Evolutionary conservation across 2,888 invertebrate species (phyloP), one percentile per base, ranked within the genome.

Genomic region (Ectobius pallidus): DNA sequence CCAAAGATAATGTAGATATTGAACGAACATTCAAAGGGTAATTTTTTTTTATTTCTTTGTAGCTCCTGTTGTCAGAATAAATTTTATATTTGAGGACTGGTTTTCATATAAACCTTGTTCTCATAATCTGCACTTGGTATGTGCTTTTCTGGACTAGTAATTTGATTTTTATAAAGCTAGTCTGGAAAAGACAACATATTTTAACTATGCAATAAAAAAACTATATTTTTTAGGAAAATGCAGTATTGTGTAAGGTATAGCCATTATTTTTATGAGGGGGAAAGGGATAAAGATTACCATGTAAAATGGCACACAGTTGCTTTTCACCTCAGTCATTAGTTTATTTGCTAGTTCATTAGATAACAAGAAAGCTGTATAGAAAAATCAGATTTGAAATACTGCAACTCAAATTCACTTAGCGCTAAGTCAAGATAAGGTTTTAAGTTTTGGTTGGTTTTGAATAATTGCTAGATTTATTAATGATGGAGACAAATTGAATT

Each of bases 251-350:
- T 55, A 16, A n/a, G 14, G 58, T 30, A 58, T 25, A 55, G 25
- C 25, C n/a, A 46, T 46, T 65, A 65, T 65, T 65, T 65, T 65
- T 65, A 46, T 65, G 65, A 65, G 46, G 65, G 65, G 32, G 30
- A 30, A 44, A 65, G 44, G 65, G 46, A n/a, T 44, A 25, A 22
- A 44, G 18, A 18, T 65, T 32, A 61, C 61, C 61, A 32, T 61
- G 18, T n/a, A 61, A n/a, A 61, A 34, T 18, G 46, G 65, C 65
- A 65, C 44, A 65, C 25, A 46, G n/a, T 65, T 46, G 27, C 27
- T 65, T 65, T 20, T 44, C 44, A 63, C 65, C 65, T 20, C 25
- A 27, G 44, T 27, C 27, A 14, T 11, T 27, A 65, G 30, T 65
- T 25, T 30, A 4, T 9, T 58, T 30, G 25, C 11, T 30, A 30